phyloP scores from a whole-genome alignment of 1,140 invertebrate species.

The Heliothis subflexa region DNA sequence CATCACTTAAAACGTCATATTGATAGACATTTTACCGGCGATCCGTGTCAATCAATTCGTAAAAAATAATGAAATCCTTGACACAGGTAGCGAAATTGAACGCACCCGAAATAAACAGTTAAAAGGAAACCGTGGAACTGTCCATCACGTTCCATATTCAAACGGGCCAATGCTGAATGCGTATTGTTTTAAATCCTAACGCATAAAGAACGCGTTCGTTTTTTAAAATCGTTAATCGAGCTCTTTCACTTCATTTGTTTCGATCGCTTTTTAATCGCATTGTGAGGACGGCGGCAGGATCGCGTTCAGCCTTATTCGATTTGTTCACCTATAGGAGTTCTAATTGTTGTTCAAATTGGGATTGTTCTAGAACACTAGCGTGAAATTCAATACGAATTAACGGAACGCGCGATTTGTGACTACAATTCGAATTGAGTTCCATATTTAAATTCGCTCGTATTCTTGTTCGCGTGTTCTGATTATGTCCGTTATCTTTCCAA shows the following conservation, averaged over 20 bases:
- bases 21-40: conserved; percentile 58
- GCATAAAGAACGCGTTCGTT: conserved; percentile 72
- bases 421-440: conserved; percentile 50
- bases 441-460: conserved; percentile 17
- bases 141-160: conserved; percentile 79
- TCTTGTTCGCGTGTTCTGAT: not conserved
- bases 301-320: conserved; percentile 64
- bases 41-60: conserved; percentile 60
- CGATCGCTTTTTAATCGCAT: conserved; percentile 62
- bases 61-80: conserved; percentile 61
- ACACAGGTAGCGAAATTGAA: conserved; percentile 61
- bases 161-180: conserved; percentile 72
- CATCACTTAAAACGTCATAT: conserved; percentile 54
- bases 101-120: conserved; percentile 68
- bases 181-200: conserved; percentile 81
- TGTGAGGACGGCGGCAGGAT: conserved; percentile 56
- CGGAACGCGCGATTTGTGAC: conserved; percentile 60
- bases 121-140: conserved; percentile 67
- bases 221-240: conserved; percentile 78
- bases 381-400: conserved; percentile 85
- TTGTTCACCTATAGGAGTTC: conserved; percentile 61
- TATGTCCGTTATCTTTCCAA: conserved; percentile 25
- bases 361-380: conserved; percentile 68
- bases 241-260: conserved; percentile 80
- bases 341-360: conserved; percentile 72